A percentile compares a stretch with the other conserved stretches of the same genome.
phyloP scores from a whole-genome alignment of 2,888 invertebrate genomes.

The Chelonus formosanus region DNA sequence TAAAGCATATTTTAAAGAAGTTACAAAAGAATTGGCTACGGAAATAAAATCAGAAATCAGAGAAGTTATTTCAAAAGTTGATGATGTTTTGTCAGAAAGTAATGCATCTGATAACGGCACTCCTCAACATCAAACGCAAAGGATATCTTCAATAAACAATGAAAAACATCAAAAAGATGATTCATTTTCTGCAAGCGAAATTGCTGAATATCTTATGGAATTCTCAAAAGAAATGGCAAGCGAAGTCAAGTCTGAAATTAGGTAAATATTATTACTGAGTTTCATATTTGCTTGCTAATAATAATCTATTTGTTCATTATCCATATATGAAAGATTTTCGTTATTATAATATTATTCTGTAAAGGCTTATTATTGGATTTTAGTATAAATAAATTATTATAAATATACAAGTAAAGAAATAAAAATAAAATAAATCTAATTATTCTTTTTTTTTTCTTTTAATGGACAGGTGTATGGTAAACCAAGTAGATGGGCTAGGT shows the following conservation, averaged over 20 bases:
- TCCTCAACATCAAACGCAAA: conserved; percentile 55
- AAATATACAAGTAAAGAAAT: neutral
- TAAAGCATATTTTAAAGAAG: conserved; percentile 79
- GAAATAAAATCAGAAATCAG: conserved; percentile 85
- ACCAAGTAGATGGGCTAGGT: conserved; percentile 74
- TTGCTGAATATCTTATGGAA: conserved; percentile 81
- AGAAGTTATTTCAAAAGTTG: conserved; percentile 81
- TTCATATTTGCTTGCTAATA: conserved; percentile 1
- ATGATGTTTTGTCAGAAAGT: conserved; percentile 79
- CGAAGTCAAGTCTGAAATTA: conserved; percentile 80
- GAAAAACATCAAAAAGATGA: conserved; percentile 67
- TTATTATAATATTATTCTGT: too few relatives aligned
- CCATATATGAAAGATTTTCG: too few relatives aligned
- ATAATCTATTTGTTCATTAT: too few relatives aligned
- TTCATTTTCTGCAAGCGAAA: conserved; percentile 78
- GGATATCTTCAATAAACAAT: conserved; percentile 44
- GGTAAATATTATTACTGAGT: conserved; percentile 71
- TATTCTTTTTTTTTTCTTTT: conserved; percentile 26
- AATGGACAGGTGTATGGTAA: conserved; percentile 59
- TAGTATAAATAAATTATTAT: too few relatives aligned
- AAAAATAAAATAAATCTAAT: neutral
- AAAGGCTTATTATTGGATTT: too few relatives aligned
- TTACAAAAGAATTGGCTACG: conserved; percentile 80
- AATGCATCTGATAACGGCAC: conserved; percentile 69
- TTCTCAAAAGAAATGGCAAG: conserved; percentile 82